A percentile compares a stretch with the other conserved stretches of the same genome.
Conservation (phyloP, 2,113 vertebrate genomes). For the Axis porcinus region DNA sequence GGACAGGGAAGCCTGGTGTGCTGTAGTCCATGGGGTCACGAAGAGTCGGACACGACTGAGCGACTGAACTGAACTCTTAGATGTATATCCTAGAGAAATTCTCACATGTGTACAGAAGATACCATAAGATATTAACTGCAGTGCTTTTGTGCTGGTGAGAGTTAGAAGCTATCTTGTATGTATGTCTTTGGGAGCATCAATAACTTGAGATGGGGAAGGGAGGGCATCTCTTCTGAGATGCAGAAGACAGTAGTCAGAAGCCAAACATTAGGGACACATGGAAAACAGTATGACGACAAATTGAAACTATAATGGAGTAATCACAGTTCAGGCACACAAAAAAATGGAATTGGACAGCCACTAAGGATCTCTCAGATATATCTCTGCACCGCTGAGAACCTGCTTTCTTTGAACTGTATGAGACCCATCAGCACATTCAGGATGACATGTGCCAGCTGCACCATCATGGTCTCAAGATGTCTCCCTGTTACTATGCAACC, state of each 20-base stretch:
- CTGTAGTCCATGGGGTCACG: not conserved
- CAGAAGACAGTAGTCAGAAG: not conserved
- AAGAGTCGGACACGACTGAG: accelerated
- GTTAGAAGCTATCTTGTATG: not conserved
- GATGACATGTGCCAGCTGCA: not conserved
- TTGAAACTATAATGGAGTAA: not conserved
- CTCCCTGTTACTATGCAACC: not conserved
- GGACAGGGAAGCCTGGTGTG: not conserved
- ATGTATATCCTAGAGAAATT: not conserved
- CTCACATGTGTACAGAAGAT: not conserved
- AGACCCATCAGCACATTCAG: not conserved
- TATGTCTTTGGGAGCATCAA: not conserved
- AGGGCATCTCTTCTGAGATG: not conserved
- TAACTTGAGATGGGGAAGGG: not conserved
- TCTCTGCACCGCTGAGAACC: not conserved
- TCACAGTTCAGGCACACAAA: not conserved
- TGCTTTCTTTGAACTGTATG: not conserved
- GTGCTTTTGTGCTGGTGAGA: not conserved
- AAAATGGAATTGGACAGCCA: not conserved
- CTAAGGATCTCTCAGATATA: not conserved
- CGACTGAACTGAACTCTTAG: not conserved
- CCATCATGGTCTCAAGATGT: not conserved
- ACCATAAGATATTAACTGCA: not conserved
- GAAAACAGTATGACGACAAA: not conserved
- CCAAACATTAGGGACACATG: not conserved